Conservation (phyloP, 2,888 invertebrate genomes). For the Mythimna lalbum region DNA sequence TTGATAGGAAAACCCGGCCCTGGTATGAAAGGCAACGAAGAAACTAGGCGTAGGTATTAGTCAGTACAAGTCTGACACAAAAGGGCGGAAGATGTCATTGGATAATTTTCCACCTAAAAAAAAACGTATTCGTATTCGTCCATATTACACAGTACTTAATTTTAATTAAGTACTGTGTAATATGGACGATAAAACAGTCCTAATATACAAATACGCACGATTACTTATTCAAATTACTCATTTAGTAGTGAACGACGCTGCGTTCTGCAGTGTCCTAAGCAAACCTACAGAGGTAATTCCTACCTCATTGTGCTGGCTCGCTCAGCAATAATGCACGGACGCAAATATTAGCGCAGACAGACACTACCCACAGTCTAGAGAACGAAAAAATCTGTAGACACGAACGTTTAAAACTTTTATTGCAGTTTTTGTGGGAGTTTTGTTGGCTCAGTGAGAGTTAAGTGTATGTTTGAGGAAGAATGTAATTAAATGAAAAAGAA, state of each 20-base stretch:
- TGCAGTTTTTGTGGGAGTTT: constrained; percentile 47
- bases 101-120: too few species aligned
- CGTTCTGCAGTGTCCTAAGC: constrained; percentile 44
- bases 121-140: too few species aligned
- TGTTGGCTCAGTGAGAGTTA: neutral
- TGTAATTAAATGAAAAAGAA: neutral
- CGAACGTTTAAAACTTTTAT: constrained; percentile 67
- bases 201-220: neutral
- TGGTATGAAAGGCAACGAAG: too few species aligned
- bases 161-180: too few species aligned
- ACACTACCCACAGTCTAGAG: constrained; percentile 75
- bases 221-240: constrained; percentile 46
- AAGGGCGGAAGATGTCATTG: too few species aligned
- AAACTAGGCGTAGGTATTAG: too few species aligned
- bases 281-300: constrained; percentile 76
- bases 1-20: too few species aligned
- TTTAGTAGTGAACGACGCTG: constrained; percentile 34
- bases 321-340: constrained; percentile 86
- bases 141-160: too few species aligned
- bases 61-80: too few species aligned
- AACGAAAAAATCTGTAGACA: constrained; percentile 78
- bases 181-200: neutral
- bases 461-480: neutral
- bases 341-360: constrained; percentile 89
- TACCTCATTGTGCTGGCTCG: constrained; percentile 79